phyloP scores from a whole-genome alignment of 2,113 vertebrate species.

The Gymnogyps californianus region DNA sequence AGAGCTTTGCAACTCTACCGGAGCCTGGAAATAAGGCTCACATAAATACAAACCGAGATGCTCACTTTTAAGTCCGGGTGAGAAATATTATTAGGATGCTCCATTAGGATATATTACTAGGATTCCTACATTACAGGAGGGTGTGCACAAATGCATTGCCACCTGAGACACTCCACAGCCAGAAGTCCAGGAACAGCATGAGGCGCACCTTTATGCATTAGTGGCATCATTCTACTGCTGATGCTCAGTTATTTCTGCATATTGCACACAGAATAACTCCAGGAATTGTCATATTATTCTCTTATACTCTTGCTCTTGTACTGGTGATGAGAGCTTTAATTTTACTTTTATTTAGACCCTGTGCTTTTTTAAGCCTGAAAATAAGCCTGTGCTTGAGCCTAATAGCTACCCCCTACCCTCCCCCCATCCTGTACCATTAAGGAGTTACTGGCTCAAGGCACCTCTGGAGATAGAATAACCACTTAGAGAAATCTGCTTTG shows the following conservation, averaged over 20 bases:
- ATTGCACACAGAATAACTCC: not conserved
- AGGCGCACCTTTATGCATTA: rapidly evolving
- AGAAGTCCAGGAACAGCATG: not conserved
- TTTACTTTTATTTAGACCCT: not conserved
- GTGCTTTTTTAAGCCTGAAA: not conserved
- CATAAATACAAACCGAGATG: not conserved
- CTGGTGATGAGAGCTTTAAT: not conserved
- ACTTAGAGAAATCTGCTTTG: not conserved
- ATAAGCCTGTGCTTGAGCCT: not conserved
- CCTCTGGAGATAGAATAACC: not conserved
- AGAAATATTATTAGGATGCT: not conserved
- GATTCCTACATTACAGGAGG: not conserved
- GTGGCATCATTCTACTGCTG: not conserved
- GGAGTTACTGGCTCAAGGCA: not conserved
- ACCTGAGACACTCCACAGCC: not conserved
- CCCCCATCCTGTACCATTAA: not conserved
- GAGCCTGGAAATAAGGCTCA: not conserved
- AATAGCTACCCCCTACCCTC: not conserved
- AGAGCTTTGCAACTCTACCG: not conserved
- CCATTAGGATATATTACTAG: not conserved
- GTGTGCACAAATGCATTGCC: not conserved
- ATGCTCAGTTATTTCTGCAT: not conserved
- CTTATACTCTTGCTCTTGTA: not conserved
- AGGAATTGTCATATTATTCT: not conserved
- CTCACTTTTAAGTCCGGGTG: not conserved